Evolutionary conservation across 2,797 vertebrate species (phyloP).

Genomic region (Propithecus deckenii): DNA sequence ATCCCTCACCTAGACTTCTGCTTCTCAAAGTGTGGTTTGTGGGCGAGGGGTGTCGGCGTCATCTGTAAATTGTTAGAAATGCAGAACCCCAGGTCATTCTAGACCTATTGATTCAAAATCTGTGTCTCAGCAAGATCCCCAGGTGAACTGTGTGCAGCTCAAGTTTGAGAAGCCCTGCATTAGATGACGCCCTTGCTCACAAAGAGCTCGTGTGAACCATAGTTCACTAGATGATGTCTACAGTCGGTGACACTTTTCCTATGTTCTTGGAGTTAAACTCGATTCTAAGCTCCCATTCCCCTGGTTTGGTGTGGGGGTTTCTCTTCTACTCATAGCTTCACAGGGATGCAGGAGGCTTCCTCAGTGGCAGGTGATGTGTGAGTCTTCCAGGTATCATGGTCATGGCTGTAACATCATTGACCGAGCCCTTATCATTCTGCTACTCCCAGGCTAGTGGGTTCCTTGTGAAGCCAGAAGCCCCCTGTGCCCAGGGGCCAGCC

Average conservation of each 20-base stretch:
- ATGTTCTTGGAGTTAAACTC: background rate
- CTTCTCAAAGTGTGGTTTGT: background rate
- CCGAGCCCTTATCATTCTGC: background rate
- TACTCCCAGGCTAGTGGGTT: background rate
- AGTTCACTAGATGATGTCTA: background rate
- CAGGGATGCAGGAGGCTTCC: background rate
- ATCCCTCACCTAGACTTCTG: background rate
- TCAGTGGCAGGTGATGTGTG: background rate
- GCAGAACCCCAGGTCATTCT: background rate
- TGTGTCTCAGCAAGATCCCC: background rate
- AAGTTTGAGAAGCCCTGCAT: background rate
- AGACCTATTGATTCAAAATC: background rate
- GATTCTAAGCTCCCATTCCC: background rate
- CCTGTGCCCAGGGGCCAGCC: background rate
- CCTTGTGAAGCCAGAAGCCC: background rate
- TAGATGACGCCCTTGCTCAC: background rate
- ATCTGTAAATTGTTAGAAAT: background rate
- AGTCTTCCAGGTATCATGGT: background rate
- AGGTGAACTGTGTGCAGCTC: background rate
- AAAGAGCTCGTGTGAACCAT: background rate
- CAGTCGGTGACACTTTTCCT: background rate
- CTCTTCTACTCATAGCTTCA: background rate
- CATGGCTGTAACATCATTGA: background rate
- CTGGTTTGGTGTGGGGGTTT: background rate
- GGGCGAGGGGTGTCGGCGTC: background rate